Evolutionary conservation across 1,140 invertebrate species (phyloP).

Genomic region (Leptinotarsa undecemlineata): DNA sequence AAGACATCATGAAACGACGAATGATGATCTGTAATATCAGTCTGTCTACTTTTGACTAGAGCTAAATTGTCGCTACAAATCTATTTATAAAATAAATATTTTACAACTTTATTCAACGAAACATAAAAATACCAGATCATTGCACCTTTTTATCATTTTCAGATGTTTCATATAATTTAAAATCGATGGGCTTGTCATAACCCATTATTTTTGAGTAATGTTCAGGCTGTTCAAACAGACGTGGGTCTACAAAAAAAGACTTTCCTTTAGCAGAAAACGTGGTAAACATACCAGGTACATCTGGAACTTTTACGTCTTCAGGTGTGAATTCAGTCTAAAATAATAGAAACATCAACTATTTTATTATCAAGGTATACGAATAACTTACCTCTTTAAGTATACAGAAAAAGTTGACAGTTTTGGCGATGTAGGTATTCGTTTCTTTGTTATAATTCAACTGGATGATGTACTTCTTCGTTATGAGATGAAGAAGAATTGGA

Average conservation of each 20-base stretch:
- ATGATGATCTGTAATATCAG: neutral
- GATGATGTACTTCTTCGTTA: slow-evolving; percentile 86
- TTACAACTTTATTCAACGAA: neutral
- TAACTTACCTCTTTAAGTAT: slow-evolving; percentile 62
- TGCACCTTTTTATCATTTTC: slow-evolving; percentile 10
- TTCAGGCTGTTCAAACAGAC: slow-evolving; percentile 67
- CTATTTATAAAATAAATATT: neutral
- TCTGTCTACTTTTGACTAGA: neutral
- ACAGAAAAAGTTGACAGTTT: slow-evolving; percentile 70
- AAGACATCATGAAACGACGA: neutral
- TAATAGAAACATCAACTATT: neutral
- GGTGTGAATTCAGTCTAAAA: slow-evolving; percentile 73
- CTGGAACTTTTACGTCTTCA: slow-evolving; percentile 77
- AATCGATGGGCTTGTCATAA: slow-evolving; percentile 87
- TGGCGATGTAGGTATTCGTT: slow-evolving; percentile 70
- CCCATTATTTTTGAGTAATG: slow-evolving; percentile 87
- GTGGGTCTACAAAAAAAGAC: slow-evolving; percentile 77
- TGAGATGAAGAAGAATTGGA: slow-evolving; percentile 78
- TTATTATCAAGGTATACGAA: neutral
- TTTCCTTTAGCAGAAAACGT: slow-evolving; percentile 70
- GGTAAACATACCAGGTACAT: slow-evolving; percentile 81
- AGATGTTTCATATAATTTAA: slow-evolving; percentile 57
- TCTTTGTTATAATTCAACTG: slow-evolving; percentile 71
- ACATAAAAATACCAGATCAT: neutral
- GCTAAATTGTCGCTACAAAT: too few relatives aligned